phyloP scores from a whole-genome alignment of 2,113 vertebrate genomes.

The Hypanus sabinus region DNA sequence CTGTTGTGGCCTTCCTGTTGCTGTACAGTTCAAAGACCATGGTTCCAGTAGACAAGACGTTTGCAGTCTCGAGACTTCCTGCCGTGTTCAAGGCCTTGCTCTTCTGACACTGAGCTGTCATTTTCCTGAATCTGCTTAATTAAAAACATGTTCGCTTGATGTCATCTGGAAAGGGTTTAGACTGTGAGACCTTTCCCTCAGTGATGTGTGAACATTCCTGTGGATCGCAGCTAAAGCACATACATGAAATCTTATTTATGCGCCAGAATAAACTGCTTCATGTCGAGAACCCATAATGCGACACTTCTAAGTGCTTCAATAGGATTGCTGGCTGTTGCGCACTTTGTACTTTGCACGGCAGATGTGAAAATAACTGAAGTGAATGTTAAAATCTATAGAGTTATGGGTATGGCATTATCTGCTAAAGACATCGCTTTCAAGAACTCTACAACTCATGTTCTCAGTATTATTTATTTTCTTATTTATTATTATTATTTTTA shows the following conservation, averaged over 20 bases:
- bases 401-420: not conserved
- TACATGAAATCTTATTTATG: constrained; percentile 32
- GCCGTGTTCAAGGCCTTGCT: constrained; percentile 54
- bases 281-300: constrained; percentile 32
- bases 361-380: constrained; percentile 9
- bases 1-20: constrained; percentile 53
- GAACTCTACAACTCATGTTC: too few species aligned
- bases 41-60: constrained; percentile 56
- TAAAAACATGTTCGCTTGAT: constrained; percentile 59
- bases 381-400: not conserved
- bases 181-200: constrained; percentile 47
- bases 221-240: constrained; percentile 40
- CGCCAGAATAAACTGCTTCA: not conserved
- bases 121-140: constrained; percentile 58
- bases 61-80: constrained; percentile 63
- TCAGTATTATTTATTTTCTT: too few species aligned
- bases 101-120: constrained; percentile 56
- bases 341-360: not conserved
- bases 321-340: not conserved
- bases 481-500: too few species aligned
- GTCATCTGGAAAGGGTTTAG: constrained; percentile 46
- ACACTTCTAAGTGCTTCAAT: not conserved
- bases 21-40: constrained; percentile 56
- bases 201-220: constrained; percentile 52
- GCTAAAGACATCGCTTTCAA: not conserved